Percentiles rank a stretch among this genome's conserved stretches.
phyloP scores from a whole-genome alignment of 2,113 vertebrate genomes.

The Glaucidium brasilianum region DNA sequence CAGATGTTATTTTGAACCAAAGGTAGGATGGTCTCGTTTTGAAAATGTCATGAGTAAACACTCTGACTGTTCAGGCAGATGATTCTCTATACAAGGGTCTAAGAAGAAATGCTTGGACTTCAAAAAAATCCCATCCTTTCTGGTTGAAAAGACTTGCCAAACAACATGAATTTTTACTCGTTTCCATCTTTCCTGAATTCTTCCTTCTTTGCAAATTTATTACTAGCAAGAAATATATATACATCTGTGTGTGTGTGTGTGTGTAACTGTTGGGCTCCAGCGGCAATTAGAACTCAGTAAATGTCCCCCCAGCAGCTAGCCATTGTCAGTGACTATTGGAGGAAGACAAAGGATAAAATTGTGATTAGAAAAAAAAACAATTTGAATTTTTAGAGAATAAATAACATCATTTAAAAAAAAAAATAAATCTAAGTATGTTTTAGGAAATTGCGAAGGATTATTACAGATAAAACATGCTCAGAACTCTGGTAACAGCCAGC shows the following conservation, averaged over 20 bases:
- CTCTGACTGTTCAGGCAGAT: background rate
- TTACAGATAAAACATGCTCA: background rate
- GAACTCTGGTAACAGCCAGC: background rate
- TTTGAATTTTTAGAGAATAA: background rate
- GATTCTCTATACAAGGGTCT: background rate
- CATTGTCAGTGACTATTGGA: fast-evolving
- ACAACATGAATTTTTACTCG: fast-evolving
- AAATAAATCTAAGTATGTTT: background rate
- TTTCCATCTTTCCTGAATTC: background rate
- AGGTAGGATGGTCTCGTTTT: background rate
- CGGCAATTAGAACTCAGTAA: background rate
- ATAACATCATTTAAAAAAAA: background rate
- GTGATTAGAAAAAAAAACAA: background rate
- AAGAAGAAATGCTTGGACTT: background rate
- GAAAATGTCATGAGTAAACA: background rate
- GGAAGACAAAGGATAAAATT: background rate
- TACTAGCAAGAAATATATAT: background rate
- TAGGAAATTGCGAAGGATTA: background rate
- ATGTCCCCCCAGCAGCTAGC: background rate
- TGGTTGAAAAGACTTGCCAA: background rate
- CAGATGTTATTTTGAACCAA: background rate
- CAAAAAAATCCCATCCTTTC: background rate
- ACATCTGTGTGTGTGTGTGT: background rate
- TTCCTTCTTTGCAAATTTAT: background rate
- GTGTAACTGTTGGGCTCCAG: background rate